A percentile compares a stretch with the other conserved stretches of the same genome.
phyloP scores from a whole-genome alignment of 2,113 vertebrate genomes.

The Hemiscyllium ocellatum region DNA sequence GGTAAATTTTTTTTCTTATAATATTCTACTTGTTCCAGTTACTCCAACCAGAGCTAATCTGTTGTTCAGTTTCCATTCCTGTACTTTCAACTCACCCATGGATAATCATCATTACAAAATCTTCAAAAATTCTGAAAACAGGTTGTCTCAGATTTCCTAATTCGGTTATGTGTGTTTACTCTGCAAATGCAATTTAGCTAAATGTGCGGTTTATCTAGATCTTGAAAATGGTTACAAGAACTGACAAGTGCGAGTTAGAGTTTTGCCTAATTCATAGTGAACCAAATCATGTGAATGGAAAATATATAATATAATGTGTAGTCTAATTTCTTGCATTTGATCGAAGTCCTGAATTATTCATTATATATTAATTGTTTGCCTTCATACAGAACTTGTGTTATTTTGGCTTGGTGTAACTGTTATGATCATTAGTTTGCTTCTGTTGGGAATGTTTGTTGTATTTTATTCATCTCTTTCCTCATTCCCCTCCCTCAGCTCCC shows the following conservation, averaged over 20 bases:
- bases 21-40: neutral
- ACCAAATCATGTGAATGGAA: neutral
- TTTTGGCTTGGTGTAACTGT: neutral
- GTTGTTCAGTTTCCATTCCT: too few species aligned
- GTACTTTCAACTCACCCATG: neutral
- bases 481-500: slow-evolving; percentile 67
- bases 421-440: neutral
- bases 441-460: neutral
- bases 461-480: slow-evolving; percentile 56
- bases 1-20: neutral
- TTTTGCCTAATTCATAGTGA: neutral
- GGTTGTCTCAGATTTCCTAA: neutral
- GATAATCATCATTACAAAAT: neutral
- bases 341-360: neutral
- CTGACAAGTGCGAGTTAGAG: neutral
- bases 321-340: neutral
- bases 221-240: neutral
- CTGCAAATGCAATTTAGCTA: neutral
- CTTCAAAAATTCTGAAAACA: neutral
- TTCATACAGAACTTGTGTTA: neutral
- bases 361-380: neutral
- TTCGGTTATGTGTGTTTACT: neutral
- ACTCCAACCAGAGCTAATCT: too few species aligned
- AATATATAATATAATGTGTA: neutral
- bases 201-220: neutral